These are phyloP conservation scores for Pachydiplax longipennis DNA, from an alignment of 2,888 invertebrate genomes.

Conservation along the genomic window DNA sequence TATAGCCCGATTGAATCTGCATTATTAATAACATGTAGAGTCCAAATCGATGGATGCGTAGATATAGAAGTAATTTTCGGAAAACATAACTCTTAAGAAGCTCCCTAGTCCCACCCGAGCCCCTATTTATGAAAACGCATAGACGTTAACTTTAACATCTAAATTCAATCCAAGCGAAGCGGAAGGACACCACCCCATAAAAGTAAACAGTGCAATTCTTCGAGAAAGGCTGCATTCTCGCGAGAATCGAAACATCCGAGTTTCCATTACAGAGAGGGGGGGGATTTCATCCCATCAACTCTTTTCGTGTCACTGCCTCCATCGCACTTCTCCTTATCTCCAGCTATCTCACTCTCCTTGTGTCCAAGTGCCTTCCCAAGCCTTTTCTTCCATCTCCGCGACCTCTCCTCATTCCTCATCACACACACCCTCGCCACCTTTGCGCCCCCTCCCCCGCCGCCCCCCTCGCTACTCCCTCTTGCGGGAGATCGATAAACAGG, in stretches of 20 bases:
- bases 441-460: constrained; percentile 45
- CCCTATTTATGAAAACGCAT: no score
- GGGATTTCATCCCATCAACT: neutral
- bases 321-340: neutral
- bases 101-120: no score
- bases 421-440: constrained; percentile 47
- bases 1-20: no score
- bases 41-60: no score
- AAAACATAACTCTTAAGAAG: no score
- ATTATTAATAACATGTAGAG: no score
- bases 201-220: no score
- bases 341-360: constrained; percentile 24
- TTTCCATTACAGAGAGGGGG: neutral
- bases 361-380: constrained; percentile 9
- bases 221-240: neutral
- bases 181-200: no score
- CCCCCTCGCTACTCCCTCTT: constrained; percentile 48
- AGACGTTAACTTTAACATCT: no score
- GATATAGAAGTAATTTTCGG: no score
- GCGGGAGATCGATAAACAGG: constrained; percentile 51
- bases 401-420: constrained; percentile 48
- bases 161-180: no score
- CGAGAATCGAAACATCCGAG: neutral
- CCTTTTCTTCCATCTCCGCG: constrained; percentile 50
- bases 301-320: neutral